phyloP scores from a whole-genome alignment of 1,140 invertebrate genomes.

The Drosophila sproati region DNA sequence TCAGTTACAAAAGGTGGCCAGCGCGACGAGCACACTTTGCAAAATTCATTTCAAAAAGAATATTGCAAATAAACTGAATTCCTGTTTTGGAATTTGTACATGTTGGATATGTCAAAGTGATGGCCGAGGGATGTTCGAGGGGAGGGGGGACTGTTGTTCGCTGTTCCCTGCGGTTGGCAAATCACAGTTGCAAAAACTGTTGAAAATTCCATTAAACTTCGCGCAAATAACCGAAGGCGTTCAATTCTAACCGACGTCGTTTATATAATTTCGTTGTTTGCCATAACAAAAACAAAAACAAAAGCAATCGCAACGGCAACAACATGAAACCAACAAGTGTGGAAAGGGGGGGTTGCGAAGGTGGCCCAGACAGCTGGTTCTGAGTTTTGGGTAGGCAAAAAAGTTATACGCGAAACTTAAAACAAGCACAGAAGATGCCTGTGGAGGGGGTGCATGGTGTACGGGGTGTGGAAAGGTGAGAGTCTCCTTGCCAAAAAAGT shows the following conservation, averaged over 20 bases:
- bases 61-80: slow-evolving; percentile 46
- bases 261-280: slow-evolving; percentile 77
- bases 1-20: slow-evolving; percentile 66
- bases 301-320: slow-evolving; percentile 13
- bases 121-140: background rate
- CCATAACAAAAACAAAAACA: slow-evolving; percentile 60
- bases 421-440: slow-evolving; percentile 35
- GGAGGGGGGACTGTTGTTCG: slow-evolving; percentile 8
- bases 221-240: slow-evolving; percentile 80
- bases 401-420: slow-evolving; percentile 66
- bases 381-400: slow-evolving; percentile 37
- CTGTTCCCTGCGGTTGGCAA: slow-evolving; percentile 64
- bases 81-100: slow-evolving; percentile 11
- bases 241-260: slow-evolving; percentile 80
- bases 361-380: slow-evolving; percentile 13
- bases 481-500: slow-evolving; percentile 24
- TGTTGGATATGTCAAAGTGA: slow-evolving; percentile 11
- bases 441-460: background rate
- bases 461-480: background rate
- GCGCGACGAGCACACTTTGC: slow-evolving; percentile 57
- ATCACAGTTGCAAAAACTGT: slow-evolving; percentile 79
- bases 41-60: slow-evolving; percentile 20
- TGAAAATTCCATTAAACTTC: slow-evolving; percentile 83
- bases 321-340: slow-evolving; percentile 12
- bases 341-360: background rate